Conservation (phyloP, 2,888 invertebrate genomes). For the Marronus borbonicus region DNA sequence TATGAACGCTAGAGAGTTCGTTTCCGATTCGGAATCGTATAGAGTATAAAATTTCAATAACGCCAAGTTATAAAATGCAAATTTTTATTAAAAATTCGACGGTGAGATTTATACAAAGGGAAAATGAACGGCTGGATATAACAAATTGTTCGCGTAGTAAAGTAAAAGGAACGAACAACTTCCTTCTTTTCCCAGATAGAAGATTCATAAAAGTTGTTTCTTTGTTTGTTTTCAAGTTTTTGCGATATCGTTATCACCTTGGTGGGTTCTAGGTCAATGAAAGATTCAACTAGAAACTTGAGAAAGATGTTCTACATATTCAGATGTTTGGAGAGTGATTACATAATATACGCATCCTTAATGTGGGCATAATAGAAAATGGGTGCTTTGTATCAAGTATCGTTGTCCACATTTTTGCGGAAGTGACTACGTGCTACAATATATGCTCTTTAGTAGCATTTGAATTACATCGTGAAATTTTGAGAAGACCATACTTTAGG, state of each 20-base stretch:
- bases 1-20: slow-evolving; percentile 43
- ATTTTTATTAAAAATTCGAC: slow-evolving; percentile 52
- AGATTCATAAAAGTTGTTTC: slow-evolving; percentile 19
- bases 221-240: not conserved
- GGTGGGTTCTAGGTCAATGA: not conserved
- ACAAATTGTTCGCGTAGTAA: slow-evolving; percentile 41
- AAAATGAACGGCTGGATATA: slow-evolving; percentile 41
- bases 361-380: no score
- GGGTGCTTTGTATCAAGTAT: no score
- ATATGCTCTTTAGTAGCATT: no score
- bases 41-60: slow-evolving; percentile 52
- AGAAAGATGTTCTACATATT: not conserved
- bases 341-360: no score
- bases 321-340: no score
- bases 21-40: slow-evolving; percentile 35
- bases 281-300: not conserved
- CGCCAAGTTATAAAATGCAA: slow-evolving; percentile 53
- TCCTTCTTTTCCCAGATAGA: slow-evolving; percentile 4
- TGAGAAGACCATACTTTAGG: no score
- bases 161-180: slow-evolving; percentile 20
- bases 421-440: no score
- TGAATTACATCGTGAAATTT: no score
- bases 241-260: not conserved
- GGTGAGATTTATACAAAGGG: slow-evolving; percentile 47
- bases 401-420: no score